Conservation (phyloP, 1,140 invertebrate genomes). For the Drosophila jambulina region DNA sequence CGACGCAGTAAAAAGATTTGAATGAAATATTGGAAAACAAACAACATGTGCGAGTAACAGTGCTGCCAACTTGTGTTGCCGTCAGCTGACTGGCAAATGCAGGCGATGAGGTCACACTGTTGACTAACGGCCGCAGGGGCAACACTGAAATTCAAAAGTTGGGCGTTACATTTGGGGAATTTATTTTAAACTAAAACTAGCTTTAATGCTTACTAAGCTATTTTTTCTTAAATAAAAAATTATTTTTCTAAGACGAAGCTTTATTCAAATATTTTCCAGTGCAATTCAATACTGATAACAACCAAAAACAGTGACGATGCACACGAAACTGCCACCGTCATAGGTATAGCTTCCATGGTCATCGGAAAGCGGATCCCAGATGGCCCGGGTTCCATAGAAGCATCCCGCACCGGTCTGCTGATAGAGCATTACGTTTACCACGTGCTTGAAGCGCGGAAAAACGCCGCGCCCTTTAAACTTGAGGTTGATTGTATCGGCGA, state of each 20-base stretch:
- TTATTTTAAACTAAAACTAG: not conserved
- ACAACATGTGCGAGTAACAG: conserved; percentile 50
- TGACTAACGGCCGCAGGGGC: too few species aligned
- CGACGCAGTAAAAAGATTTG: conserved; percentile 19
- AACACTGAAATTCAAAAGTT: conserved; percentile 14
- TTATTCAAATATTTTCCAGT: not conserved
- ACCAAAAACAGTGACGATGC: conserved; percentile 54
- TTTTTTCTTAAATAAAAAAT: not conserved
- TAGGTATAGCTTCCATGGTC: conserved; percentile 31
- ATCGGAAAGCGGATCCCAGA: conserved; percentile 63
- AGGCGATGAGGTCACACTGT: conserved; percentile 5
- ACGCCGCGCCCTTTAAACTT: conserved; percentile 37
- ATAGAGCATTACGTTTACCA: conserved; percentile 58
- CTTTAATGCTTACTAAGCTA: not conserved
- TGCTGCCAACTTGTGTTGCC: conserved; percentile 4
- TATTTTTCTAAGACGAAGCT: not conserved
- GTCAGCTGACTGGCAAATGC: not conserved
- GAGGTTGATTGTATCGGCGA: conserved; percentile 49
- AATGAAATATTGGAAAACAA: conserved; percentile 1
- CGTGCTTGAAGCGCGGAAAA: conserved; percentile 57
- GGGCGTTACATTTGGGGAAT: not conserved
- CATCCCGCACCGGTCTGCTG: conserved; percentile 67
- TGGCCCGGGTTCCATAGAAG: conserved; percentile 57
- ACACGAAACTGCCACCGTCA: conserved; percentile 49
- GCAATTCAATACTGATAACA: conserved; percentile 54